Conservation (phyloP, 2,888 invertebrate species). For the Panorpa germanica region DNA sequence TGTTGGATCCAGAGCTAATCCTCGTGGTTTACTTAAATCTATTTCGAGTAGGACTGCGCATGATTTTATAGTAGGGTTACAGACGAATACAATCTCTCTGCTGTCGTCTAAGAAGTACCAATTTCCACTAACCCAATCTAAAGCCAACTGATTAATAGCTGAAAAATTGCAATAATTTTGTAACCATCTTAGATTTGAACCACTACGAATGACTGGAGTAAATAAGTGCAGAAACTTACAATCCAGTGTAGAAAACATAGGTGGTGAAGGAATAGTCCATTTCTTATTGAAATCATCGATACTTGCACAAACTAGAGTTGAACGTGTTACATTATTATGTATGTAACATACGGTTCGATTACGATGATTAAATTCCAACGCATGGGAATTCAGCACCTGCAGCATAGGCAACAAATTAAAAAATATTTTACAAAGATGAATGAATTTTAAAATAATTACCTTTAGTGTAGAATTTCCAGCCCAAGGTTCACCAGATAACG, state of each 20-base stretch:
- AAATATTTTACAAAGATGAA: not conserved
- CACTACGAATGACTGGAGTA: too few species aligned
- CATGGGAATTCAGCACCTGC: slow-evolving; percentile 25
- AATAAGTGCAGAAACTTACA: slow-evolving; percentile 26
- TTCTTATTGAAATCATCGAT: slow-evolving; percentile 39
- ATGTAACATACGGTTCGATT: slow-evolving; percentile 55
- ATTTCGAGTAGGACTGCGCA: slow-evolving; percentile 54
- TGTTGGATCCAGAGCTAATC: slow-evolving; percentile 62
- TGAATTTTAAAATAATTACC: slow-evolving; percentile 4
- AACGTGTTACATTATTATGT: slow-evolving; percentile 35
- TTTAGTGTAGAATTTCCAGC: slow-evolving; percentile 23
- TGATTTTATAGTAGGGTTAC: slow-evolving; percentile 35
- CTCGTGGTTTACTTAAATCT: slow-evolving; percentile 46
- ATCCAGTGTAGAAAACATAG: slow-evolving; percentile 40
- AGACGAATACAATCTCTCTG: slow-evolving; percentile 50
- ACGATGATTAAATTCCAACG: slow-evolving; percentile 45
- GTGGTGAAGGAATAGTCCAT: slow-evolving; percentile 36
- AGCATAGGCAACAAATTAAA: not conserved
- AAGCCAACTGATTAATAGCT: slow-evolving; percentile 56
- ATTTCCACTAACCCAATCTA: slow-evolving; percentile 74
- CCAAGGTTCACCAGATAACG: slow-evolving; percentile 30
- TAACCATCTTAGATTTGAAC: slow-evolving; percentile 10
- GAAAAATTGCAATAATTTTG: slow-evolving; percentile 14
- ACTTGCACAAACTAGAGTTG: slow-evolving; percentile 41
- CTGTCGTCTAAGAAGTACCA: slow-evolving; percentile 66